phyloP scores from a whole-genome alignment of 2,113 vertebrate genomes.

The Orcinus orca region DNA sequence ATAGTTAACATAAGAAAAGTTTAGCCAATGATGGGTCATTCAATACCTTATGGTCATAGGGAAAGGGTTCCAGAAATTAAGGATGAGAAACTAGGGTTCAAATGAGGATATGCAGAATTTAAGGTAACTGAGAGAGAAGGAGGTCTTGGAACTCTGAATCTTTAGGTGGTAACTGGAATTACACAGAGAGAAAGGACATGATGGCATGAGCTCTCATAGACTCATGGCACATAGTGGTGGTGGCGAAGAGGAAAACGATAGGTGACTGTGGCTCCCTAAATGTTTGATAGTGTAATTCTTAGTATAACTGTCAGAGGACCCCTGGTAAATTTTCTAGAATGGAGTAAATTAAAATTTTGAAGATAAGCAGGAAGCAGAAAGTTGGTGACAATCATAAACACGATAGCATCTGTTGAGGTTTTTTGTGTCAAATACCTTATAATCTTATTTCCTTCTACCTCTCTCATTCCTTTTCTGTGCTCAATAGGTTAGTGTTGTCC shows the following conservation, averaged over 20 bases:
- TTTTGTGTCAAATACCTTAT: background rate
- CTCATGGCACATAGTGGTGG: no score
- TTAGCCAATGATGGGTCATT: background rate
- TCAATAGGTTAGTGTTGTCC: background rate
- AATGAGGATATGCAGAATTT: background rate
- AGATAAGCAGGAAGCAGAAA: background rate
- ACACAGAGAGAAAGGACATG: background rate
- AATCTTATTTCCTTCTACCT: background rate
- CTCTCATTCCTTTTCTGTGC: background rate
- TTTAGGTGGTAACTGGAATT: background rate
- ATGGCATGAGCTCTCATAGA: background rate
- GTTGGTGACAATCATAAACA: background rate
- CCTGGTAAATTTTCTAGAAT: background rate
- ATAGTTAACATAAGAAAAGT: background rate
- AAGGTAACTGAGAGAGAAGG: background rate
- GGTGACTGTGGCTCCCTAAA: background rate
- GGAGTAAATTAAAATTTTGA: background rate
- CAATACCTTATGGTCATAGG: no score
- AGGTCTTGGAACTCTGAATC: background rate
- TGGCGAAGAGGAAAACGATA: background rate
- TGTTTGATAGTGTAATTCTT: background rate
- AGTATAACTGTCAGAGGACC: no score
- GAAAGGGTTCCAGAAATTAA: background rate
- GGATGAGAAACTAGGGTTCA: background rate
- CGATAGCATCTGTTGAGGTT: background rate